Base-by-base conservation (phyloP, 2,113 vertebrate species). In the Seriola dumerili region DNA sequence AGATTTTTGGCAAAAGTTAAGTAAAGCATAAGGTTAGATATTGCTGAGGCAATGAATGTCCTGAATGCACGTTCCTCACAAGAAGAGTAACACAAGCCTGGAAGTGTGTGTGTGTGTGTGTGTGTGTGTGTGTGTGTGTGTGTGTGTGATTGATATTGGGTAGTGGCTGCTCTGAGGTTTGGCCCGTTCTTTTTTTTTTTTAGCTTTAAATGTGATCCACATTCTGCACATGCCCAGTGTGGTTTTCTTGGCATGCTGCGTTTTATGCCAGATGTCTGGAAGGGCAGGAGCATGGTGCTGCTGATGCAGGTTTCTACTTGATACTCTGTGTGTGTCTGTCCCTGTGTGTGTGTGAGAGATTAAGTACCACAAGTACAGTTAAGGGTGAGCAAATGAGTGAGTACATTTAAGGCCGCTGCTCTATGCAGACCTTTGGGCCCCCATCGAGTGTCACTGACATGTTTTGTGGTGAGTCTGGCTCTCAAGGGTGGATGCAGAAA, bases 191-290 rank as follows among this genome's bases (percentile, higher is more conserved):
- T 86, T 78, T 76, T 86, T 78, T 74, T 73, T 76, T 86, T 76
- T 72, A 69, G 68, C 72, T 79, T 84, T 88, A 80, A 83, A 84
- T 78, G 65, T 78, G 88, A 85, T 80, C 83, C 46, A 38, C 86
- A 87, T 89, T 90, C 84, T 87, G 81, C 83, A 90, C 83, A 90
- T 92, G 86, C 91, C 78, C 79, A 69, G 66, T 61, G 81, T 69
- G 80, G 86, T 83, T 90, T 87, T 38, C 54, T 73, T 88, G 86
- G 89, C 76, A 38, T 42, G 57, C 72, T 32, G 48, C 19, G 17
- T 74, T 85, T 71, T 63, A 63, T 66, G 64, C 40, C 80, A 86
- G 84, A 89, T 91, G 87, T 87, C 88, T 87, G 76, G 72, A 58
- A 83, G 77, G 67, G 69, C 61, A 81, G 40, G 21, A 71, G 50